Evolutionary conservation across 2,888 invertebrate species (phyloP).

Genomic region (Limnephilus marmoratus): DNA sequence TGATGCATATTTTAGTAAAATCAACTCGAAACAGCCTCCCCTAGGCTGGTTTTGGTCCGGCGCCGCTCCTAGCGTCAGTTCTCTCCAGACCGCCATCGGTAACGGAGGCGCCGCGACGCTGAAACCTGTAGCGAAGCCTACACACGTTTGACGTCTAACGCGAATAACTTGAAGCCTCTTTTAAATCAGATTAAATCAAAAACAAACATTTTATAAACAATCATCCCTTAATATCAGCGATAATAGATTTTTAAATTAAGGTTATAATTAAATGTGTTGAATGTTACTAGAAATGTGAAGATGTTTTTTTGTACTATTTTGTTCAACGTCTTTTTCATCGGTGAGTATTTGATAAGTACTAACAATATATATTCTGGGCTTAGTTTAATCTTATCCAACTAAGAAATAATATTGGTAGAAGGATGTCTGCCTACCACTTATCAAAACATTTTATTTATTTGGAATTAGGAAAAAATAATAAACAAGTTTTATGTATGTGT

Average conservation of each 20-base stretch:
- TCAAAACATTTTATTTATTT: neutral
- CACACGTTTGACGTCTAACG: neutral
- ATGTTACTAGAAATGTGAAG: neutral
- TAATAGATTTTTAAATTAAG: neutral
- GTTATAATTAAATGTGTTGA: neutral
- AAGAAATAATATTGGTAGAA: neutral
- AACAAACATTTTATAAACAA: neutral
- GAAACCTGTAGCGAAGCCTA: neutral
- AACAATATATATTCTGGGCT: neutral
- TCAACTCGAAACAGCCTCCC: conserved; percentile 4
- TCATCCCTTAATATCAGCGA: neutral
- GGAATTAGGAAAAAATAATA: neutral
- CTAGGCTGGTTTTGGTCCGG: neutral
- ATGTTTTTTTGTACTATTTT: neutral
- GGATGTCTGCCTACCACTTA: neutral
- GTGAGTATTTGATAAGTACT: neutral
- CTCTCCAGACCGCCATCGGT: conserved; percentile 24
- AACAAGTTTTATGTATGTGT: neutral
- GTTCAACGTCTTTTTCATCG: neutral
- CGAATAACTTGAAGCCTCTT: neutral
- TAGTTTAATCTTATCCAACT: neutral
- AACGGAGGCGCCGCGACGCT: conserved; percentile 29
- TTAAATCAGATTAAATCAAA: neutral
- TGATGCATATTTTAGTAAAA: neutral
- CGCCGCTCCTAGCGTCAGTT: neutral